Evolutionary conservation across 1,140 invertebrate genomes (phyloP).

Genomic region (Drusus annulatus): DNA sequence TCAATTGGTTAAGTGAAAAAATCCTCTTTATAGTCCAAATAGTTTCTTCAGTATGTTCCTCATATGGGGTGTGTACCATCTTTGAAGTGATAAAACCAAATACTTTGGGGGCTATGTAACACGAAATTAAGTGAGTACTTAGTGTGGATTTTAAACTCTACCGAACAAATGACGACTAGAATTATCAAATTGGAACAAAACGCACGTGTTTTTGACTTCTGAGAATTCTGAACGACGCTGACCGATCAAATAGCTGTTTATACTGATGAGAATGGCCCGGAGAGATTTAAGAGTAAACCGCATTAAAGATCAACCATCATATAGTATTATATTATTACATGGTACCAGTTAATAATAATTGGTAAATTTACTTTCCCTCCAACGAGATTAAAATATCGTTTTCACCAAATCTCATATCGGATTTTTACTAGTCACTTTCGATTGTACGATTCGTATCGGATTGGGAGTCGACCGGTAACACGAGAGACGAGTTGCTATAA

Average conservation of each 20-base stretch:
- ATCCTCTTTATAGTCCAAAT: no score
- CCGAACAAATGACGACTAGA: no score
- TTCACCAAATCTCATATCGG: constrained; percentile 28
- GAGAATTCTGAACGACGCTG: neutral
- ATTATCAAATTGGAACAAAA: no score
- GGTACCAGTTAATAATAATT: constrained; percentile 16
- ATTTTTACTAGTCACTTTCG: constrained; percentile 34
- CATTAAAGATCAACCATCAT: constrained; percentile 12
- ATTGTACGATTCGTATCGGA: constrained; percentile 11
- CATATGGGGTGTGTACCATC: no score
- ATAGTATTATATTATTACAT: constrained; percentile 16
- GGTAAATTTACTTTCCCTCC: constrained; percentile 20
- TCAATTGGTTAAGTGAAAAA: no score
- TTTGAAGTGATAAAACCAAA: no score
- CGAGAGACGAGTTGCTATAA: neutral
- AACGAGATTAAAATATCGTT: constrained; percentile 18
- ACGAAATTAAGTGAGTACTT: no score
- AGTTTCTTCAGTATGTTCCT: no score
- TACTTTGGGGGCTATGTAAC: no score
- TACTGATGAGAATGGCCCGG: constrained; percentile 7
- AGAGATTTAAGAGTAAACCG: neutral
- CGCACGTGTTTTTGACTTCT: neutral
- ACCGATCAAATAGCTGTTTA: constrained; percentile 1
- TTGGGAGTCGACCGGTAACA: neutral
- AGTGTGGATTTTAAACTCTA: no score